These are phyloP conservation scores for Andrena trimmerana DNA, from an alignment of 2,888 invertebrate genomes.

Conservation along the genomic window DNA sequence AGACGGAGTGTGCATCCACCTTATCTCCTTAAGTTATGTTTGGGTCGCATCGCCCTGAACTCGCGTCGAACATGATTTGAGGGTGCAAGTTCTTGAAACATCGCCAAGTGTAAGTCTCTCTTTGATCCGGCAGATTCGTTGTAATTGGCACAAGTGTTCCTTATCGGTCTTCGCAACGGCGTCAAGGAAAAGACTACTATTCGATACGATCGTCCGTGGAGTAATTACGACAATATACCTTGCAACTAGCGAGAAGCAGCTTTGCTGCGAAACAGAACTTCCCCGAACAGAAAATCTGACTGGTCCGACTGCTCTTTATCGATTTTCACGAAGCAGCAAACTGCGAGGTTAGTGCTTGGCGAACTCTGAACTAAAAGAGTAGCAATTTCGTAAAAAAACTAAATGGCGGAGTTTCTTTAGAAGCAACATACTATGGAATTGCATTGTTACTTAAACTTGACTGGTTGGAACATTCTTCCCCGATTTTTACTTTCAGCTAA, in stretches of 20 bases:
- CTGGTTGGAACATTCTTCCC: neutral
- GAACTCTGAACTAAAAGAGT: constrained; percentile 14
- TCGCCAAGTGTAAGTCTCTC: constrained; percentile 48
- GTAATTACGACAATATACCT: too few species aligned
- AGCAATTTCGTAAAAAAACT: neutral
- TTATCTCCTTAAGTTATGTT: constrained; percentile 49
- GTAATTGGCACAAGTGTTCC: constrained; percentile 70
- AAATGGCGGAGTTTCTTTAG: neutral
- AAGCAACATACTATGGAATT: neutral
- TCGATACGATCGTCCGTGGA: too few species aligned
- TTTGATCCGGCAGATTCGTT: constrained; percentile 20
- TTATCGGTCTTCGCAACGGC: neutral
- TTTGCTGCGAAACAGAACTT: neutral
- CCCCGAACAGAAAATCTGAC: neutral
- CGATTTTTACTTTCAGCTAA: neutral
- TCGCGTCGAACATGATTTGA: constrained; percentile 66
- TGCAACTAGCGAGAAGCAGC: neutral
- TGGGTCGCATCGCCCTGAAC: constrained; percentile 33
- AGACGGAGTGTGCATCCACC: constrained; percentile 25
- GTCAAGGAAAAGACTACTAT: neutral
- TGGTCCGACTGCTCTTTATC: constrained; percentile 41
- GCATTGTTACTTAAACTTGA: neutral
- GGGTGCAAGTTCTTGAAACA: constrained; percentile 59
- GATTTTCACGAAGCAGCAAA: constrained; percentile 62
- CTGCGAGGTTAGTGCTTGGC: constrained; percentile 24